Evolutionary conservation across 1,140 invertebrate genomes (phyloP), one percentile per base, ranked within the genome.

Genomic region (Drosophila grimshawi): DNA sequence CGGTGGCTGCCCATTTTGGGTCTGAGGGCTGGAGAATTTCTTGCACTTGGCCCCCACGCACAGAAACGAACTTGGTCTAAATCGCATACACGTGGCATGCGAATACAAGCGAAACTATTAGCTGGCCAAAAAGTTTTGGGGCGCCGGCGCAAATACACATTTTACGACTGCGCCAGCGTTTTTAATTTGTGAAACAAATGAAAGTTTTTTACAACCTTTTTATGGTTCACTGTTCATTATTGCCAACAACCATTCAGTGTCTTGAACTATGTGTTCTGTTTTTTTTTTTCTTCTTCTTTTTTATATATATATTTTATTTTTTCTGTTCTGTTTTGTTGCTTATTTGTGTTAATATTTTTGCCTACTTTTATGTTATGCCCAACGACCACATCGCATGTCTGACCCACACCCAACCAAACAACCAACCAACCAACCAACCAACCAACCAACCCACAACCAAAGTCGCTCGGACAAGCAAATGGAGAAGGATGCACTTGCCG

Each of bases 401-500:
- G 71, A 68, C 67, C 69, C 75, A 57, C 65, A 65, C 76, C 61
- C 52, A 45, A 57, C 32, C 72, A 64, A 62, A 76, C 19, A 19
- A 19, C 19, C 19, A 19, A 19, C 1, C 72, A 64, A 62, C 78
- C 19, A 19, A 19, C 1, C 72, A 64, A 62, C 78, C 57, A 60
- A 65, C 56, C 65, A 51, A 59, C 56, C 33, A 60, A 62, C 61
- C 61, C 82, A 95, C 46, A 55, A 61, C 76, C 52, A 80, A 95
- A 94, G 95, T 76, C 93, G 95, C 49, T 94, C 95, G 69, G 95
- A 95, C 80, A 95, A 95, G 92, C 94, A 95, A 86, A 94, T 94
- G 33, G 93, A 94, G 80, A 93, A 92, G 83, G 93, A 96, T 93
- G 93, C 94, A 90, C 94, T 93, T 64, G 93, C 94, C 72, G 93